A percentile compares a stretch with the other conserved stretches of the same genome.
These are phyloP conservation scores for Scaptodrosophila lebanonensis DNA, from an alignment of 1,140 invertebrate species.

Conservation along the genomic window DNA sequence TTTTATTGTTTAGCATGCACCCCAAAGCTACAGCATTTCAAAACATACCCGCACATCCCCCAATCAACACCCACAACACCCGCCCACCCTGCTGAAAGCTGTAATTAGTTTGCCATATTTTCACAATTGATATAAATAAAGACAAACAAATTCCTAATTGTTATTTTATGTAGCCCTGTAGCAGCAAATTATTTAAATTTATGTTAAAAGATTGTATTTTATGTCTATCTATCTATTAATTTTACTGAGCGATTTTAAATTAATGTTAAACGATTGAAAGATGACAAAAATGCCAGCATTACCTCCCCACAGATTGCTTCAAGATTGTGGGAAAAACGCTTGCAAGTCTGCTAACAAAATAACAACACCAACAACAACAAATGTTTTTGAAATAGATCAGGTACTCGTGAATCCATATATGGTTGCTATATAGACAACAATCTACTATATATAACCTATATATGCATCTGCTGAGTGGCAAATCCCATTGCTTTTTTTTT, in stretches of 20 bases:
- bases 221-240: constrained; percentile 42
- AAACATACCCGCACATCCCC: constrained; percentile 11
- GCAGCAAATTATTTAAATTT: constrained; percentile 67
- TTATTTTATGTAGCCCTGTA: constrained; percentile 31
- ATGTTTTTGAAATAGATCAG: constrained; percentile 1
- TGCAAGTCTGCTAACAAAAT: constrained; percentile 5
- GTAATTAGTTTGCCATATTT: constrained; percentile 34
- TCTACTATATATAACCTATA: too few species aligned
- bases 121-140: constrained; percentile 15
- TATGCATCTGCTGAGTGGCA: too few species aligned
- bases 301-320: too few species aligned
- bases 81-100: too few species aligned
- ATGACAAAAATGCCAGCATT: too few species aligned
- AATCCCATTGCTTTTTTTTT: too few species aligned
- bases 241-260: neutral
- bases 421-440: too few species aligned
- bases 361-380: too few species aligned
- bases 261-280: too few species aligned
- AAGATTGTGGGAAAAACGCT: too few species aligned
- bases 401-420: neutral
- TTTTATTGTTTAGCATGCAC: neutral
- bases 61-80: constrained; percentile 5
- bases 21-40: constrained; percentile 57
- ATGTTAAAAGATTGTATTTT: constrained; percentile 54
- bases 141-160: constrained; percentile 57